These are phyloP conservation scores for Podarcis raffonei DNA, from an alignment of 2,113 vertebrate species.

Conservation along the genomic window DNA sequence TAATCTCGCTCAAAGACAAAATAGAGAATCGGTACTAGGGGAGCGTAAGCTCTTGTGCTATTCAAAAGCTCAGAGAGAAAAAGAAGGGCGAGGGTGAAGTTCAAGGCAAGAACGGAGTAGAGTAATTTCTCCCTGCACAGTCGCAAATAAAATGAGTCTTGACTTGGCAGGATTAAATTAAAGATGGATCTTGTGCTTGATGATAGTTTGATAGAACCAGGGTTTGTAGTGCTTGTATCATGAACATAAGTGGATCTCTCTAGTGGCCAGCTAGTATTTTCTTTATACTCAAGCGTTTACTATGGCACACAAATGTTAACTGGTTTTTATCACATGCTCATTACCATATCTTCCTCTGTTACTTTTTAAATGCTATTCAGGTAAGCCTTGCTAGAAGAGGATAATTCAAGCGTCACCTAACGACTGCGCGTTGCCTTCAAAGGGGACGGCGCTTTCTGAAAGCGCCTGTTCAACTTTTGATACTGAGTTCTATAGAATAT, in stretches of 20 bases:
- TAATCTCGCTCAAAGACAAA: slow-evolving; percentile 45
- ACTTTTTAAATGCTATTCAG: slow-evolving; percentile 62
- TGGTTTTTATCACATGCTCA: slow-evolving; percentile 62
- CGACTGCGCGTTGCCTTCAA: slow-evolving; percentile 61
- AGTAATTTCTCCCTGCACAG: slow-evolving; percentile 70
- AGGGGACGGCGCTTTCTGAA: slow-evolving; percentile 59
- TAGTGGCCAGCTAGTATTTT: slow-evolving; percentile 71
- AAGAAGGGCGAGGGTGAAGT: slow-evolving; percentile 72
- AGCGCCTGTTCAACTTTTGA: slow-evolving; percentile 48
- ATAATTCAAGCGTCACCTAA: slow-evolving; percentile 59
- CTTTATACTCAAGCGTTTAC: slow-evolving; percentile 73
- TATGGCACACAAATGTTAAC: slow-evolving; percentile 69
- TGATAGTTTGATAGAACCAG: slow-evolving; percentile 69
- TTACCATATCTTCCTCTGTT: slow-evolving; percentile 63
- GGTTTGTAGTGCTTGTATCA: slow-evolving; percentile 73
- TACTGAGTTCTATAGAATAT: slow-evolving; percentile 13
- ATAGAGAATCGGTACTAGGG: slow-evolving; percentile 49
- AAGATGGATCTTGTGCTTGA: slow-evolving; percentile 72
- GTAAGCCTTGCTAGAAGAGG: slow-evolving; percentile 52
- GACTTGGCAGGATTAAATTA: slow-evolving; percentile 74
- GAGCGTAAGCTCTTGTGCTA: slow-evolving; percentile 69
- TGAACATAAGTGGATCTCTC: slow-evolving; percentile 73
- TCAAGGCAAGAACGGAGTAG: slow-evolving; percentile 71
- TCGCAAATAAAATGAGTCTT: slow-evolving; percentile 72
- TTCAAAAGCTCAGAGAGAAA: slow-evolving; percentile 67